Conservation (phyloP, 2,113 vertebrate genomes). For the Limnothrissa miodon region DNA sequence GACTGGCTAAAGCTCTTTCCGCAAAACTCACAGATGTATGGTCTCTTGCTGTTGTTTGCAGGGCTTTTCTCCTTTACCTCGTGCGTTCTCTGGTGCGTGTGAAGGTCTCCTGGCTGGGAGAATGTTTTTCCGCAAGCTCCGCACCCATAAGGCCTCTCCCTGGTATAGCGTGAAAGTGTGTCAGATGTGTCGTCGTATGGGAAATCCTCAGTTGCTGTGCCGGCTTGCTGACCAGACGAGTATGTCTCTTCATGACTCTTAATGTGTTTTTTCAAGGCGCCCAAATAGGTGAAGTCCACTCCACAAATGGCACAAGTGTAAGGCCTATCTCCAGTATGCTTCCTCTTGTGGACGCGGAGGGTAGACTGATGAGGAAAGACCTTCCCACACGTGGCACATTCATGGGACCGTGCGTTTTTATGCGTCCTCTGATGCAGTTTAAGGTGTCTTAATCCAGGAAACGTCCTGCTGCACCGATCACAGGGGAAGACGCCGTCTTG, state of each 20-base stretch:
- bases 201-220: not conserved
- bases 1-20: not conserved
- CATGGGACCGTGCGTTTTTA: not conserved
- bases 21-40: not conserved
- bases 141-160: not conserved
- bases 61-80: too few relatives aligned
- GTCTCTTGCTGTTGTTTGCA: not conserved
- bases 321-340: constrained; percentile 17
- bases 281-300: not conserved
- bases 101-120: not conserved
- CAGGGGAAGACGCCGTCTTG: not conserved
- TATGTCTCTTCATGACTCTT: not conserved
- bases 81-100: not conserved
- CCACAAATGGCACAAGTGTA: constrained; percentile 10
- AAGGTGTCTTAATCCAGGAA: not conserved
- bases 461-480: not conserved
- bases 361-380: not conserved
- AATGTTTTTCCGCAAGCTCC: not conserved
- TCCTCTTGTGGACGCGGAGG: not conserved
- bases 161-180: not conserved
- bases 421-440: constrained; percentile 2
- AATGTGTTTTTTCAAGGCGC: not conserved
- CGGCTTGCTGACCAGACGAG: not conserved
- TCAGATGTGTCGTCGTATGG: not conserved
- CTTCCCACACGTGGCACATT: not conserved